These are phyloP conservation scores for Theristicus caerulescens DNA, from an alignment of 2,113 vertebrate species.

Conservation along the genomic window DNA sequence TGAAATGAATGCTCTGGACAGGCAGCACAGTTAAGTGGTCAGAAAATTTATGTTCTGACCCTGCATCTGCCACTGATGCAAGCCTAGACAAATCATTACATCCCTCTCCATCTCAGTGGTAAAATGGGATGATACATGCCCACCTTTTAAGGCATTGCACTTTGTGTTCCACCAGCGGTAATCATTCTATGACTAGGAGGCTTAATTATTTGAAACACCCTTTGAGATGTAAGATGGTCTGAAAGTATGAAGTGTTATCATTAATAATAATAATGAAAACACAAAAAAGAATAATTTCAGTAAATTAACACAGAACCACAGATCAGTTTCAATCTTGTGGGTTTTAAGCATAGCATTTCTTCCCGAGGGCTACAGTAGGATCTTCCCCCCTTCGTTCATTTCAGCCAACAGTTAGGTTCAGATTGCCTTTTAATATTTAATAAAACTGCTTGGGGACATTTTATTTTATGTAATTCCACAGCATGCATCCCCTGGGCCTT, in stretches of 20 bases:
- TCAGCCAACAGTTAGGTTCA: constrained; percentile 50
- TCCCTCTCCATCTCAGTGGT: not conserved
- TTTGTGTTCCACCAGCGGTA: not conserved
- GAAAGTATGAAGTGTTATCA: not conserved
- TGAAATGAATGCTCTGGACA: constrained; percentile 6
- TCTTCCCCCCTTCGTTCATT: constrained; percentile 52
- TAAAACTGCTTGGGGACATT: constrained; percentile 60
- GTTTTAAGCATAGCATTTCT: not conserved
- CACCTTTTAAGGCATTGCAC: not conserved
- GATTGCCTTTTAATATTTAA: constrained; percentile 71
- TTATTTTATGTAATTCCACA: constrained; percentile 60
- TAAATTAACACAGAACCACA: not conserved
- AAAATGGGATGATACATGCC: not conserved
- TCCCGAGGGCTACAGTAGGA: not conserved
- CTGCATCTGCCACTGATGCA: not conserved
- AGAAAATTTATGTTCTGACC: constrained; percentile 11
- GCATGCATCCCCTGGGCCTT: constrained; percentile 30
- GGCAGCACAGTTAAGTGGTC: not conserved
- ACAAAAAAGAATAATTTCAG: not conserved
- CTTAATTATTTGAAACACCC: constrained; percentile 6
- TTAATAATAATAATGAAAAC: constrained; percentile 23
- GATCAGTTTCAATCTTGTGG: not conserved
- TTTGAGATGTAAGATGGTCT: not conserved
- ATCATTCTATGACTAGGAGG: not conserved
- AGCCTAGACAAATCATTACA: not conserved